Percentiles rank a stretch among this genome's conserved stretches.
phyloP scores from a whole-genome alignment of 2,113 vertebrate genomes.

The Limanda limanda region DNA sequence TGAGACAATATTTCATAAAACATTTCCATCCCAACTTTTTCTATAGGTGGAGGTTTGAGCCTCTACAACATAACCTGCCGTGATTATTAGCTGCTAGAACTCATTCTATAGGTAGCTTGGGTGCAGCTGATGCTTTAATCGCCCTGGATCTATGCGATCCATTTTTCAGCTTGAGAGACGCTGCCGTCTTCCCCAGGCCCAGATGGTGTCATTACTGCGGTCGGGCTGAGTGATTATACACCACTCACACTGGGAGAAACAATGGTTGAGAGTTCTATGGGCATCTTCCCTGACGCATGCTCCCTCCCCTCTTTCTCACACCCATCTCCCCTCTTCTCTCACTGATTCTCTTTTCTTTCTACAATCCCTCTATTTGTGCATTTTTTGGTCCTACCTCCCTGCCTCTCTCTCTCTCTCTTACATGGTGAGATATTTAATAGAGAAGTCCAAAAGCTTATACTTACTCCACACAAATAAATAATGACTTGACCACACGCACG shows the following conservation, averaged over 20 bases:
- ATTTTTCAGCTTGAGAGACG: conserved; percentile 81
- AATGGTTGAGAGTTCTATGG: conserved; percentile 73
- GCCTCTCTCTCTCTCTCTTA: conserved; percentile 9
- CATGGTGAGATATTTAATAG: conserved; percentile 39
- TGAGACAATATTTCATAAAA: background rate
- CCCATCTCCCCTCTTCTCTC: conserved; percentile 9
- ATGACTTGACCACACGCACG: background rate
- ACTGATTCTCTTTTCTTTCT: conserved; percentile 10
- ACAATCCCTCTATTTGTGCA: background rate
- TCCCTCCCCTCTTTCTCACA: conserved; percentile 15
- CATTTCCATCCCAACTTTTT: background rate
- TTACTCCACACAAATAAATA: conserved; percentile 14
- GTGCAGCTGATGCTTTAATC: conserved; percentile 81
- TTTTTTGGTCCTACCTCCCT: background rate
- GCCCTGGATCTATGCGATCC: conserved; percentile 76
- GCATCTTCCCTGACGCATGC: conserved; percentile 61
- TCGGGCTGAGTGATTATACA: conserved; percentile 84
- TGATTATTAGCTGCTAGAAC: conserved; percentile 57
- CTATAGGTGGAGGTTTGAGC: conserved; percentile 22
- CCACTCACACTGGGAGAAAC: conserved; percentile 76
- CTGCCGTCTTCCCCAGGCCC: conserved; percentile 78
- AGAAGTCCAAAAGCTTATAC: conserved; percentile 16
- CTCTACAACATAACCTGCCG: conserved; percentile 20
- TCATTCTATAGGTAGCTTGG: conserved; percentile 52
- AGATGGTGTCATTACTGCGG: conserved; percentile 85